These are phyloP conservation scores for Miniopterus natalensis DNA, from an alignment of 2,113 vertebrate genomes.

Conservation along the genomic window DNA sequence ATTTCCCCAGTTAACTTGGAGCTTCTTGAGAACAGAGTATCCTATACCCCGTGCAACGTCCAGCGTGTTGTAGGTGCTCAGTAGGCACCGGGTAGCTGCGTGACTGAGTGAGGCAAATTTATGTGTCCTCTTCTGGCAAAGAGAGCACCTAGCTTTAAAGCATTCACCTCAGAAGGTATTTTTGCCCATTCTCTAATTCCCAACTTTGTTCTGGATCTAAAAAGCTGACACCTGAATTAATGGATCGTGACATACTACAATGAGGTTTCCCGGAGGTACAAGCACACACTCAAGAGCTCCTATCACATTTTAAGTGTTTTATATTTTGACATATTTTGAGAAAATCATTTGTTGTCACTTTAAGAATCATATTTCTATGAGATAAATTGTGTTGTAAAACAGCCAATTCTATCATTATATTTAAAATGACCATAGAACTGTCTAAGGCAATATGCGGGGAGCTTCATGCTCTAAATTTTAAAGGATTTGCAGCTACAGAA, in stretches of 20 bases:
- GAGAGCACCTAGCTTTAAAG: not conserved
- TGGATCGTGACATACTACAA: not conserved
- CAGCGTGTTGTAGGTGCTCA: not conserved
- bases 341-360: not conserved
- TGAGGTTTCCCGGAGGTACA: not conserved
- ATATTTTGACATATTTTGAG: slow-evolving; percentile 34
- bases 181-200: not conserved
- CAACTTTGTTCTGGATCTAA: slow-evolving; percentile 48
- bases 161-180: not conserved
- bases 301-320: slow-evolving; percentile 20
- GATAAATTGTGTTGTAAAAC: not conserved
- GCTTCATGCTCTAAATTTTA: not conserved
- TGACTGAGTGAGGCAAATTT: not conserved
- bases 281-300: not conserved
- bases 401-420: not conserved
- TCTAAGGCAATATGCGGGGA: not conserved
- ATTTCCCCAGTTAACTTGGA: not conserved
- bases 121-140: not conserved
- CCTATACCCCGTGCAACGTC: not conserved
- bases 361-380: slow-evolving; percentile 15
- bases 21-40: not conserved
- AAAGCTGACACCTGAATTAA: not conserved
- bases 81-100: not conserved
- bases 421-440: slow-evolving; percentile 38
- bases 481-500: not conserved